Percentiles rank a stretch among this genome's conserved stretches.
These are phyloP conservation scores for Synanceia verrucosa DNA, from an alignment of 2,797 vertebrate species.

Conservation along the genomic window DNA sequence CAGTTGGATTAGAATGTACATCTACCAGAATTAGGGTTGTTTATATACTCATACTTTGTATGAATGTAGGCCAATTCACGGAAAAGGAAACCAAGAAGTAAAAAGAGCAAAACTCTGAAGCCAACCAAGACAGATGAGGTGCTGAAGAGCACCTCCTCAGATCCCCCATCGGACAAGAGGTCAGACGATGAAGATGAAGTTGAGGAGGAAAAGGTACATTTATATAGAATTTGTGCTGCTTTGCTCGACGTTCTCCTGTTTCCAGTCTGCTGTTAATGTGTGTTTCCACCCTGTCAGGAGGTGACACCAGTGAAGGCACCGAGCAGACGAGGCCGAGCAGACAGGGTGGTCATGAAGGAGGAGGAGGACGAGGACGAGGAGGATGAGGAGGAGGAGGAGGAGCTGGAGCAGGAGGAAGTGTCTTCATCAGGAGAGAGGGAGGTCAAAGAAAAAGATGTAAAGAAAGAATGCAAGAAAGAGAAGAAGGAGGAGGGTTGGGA, in stretches of 20 bases:
- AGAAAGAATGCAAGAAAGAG: constrained; percentile 87
- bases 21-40: not conserved
- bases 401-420: constrained; percentile 74
- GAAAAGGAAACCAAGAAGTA: constrained; percentile 90
- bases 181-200: constrained; percentile 91
- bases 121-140: constrained; percentile 89
- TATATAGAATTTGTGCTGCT: accelerated
- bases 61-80: constrained; percentile 88
- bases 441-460: constrained; percentile 84
- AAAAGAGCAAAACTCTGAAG: constrained; percentile 91
- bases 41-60: no score
- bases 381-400: constrained; percentile 57
- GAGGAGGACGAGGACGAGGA: constrained; percentile 52
- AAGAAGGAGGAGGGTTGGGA: constrained; percentile 90
- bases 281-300: constrained; percentile 73
- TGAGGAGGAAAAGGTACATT: constrained; percentile 81
- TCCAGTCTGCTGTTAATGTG: not conserved
- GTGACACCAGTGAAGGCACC: constrained; percentile 80
- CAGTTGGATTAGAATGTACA: not conserved
- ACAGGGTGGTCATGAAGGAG: constrained; percentile 79
- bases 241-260: not conserved
- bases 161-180: constrained; percentile 90
- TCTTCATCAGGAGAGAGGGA: constrained; percentile 85
- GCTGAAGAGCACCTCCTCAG: constrained; percentile 92
- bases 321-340: constrained; percentile 85